Percentiles rank a stretch among this genome's conserved stretches.
Conservation (phyloP, 1,140 invertebrate species). For the Aphelenchoides fujianensis region DNA sequence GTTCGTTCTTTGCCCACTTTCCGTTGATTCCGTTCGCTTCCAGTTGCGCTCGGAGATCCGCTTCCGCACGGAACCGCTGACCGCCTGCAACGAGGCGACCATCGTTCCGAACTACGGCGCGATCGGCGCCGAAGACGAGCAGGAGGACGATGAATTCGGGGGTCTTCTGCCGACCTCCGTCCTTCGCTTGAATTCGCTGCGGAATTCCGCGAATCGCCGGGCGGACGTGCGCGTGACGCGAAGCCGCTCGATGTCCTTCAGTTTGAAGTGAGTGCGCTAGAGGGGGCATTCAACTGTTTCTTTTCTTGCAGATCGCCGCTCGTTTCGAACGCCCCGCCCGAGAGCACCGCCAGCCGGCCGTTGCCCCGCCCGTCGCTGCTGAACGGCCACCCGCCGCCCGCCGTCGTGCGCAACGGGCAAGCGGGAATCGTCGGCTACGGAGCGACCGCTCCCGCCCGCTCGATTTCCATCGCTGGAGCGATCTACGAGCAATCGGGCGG, state of each 20-base stretch:
- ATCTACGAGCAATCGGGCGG: constrained; percentile 20
- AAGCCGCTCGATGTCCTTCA: constrained; percentile 30
- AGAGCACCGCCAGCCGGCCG: constrained; percentile 35
- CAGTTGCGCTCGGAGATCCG: constrained; percentile 26
- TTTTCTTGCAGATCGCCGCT: constrained; percentile 24
- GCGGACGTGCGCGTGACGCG: constrained; percentile 16
- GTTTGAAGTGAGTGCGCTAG: constrained; percentile 14
- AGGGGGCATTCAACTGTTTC: neutral
- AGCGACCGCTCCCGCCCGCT: constrained; percentile 31
- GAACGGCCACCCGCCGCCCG: neutral
- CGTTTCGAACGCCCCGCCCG: constrained; percentile 24
- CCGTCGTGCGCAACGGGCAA: neutral
- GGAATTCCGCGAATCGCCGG: constrained; percentile 4
- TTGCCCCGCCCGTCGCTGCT: constrained; percentile 30
- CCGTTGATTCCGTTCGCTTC: constrained; percentile 12
- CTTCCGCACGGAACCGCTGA: constrained; percentile 25
- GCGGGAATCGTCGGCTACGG: neutral
- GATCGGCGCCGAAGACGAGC: constrained; percentile 16
- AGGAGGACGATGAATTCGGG: neutral
- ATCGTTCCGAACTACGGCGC: constrained; percentile 38
- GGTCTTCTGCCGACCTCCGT: neutral
- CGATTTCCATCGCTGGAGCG: constrained; percentile 46
- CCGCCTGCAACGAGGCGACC: constrained; percentile 27
- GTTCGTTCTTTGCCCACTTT: constrained; percentile 1
- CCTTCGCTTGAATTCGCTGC: neutral